Percentiles rank a stretch among this genome's conserved stretches.
phyloP scores from a whole-genome alignment of 2,797 vertebrate genomes.

The Odontamblyopus lacepedii region DNA sequence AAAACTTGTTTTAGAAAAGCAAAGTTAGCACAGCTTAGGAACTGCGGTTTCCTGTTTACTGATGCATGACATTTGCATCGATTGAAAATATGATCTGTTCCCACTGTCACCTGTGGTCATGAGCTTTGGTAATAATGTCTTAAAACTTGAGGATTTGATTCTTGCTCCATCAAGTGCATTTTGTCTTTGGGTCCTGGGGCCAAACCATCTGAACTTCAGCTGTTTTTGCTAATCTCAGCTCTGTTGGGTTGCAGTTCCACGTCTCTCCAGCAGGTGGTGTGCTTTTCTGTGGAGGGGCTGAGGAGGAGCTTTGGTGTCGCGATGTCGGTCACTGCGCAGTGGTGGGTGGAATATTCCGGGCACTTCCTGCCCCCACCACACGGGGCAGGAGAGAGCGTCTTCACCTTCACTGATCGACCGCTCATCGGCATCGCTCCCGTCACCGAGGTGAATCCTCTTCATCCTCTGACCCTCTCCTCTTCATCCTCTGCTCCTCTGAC shows the following conservation, averaged over 20 bases:
- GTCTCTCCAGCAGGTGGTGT: constrained; percentile 63
- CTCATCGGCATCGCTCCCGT: constrained; percentile 72
- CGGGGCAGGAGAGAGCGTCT: constrained; percentile 50
- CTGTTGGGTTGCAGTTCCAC: constrained; percentile 49
- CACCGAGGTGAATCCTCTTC: constrained; percentile 59
- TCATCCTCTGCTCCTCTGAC: not conserved
- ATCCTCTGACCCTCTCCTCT: not conserved
- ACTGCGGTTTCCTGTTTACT: too few relatives aligned
- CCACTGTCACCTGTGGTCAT: too few relatives aligned
- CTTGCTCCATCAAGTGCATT: not conserved
- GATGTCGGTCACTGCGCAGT: constrained; percentile 67
- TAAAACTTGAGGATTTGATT: not conserved
- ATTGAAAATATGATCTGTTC: too few relatives aligned
- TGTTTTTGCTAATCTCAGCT: not conserved
- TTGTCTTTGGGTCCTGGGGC: not conserved
- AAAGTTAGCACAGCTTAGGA: too few relatives aligned
- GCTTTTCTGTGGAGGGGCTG: constrained; percentile 64
- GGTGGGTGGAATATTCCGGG: constrained; percentile 75
- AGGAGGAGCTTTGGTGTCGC: constrained; percentile 66
- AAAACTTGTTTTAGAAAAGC: too few relatives aligned
- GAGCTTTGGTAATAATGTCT: too few relatives aligned
- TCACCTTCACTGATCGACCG: constrained; percentile 71
- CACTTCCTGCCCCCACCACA: constrained; percentile 32
- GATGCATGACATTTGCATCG: too few relatives aligned
- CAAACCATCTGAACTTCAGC: not conserved